Evolutionary conservation across 2,797 vertebrate species (phyloP), one percentile per base, ranked within the genome.

Genomic region (Ctenosaura bakeri): DNA sequence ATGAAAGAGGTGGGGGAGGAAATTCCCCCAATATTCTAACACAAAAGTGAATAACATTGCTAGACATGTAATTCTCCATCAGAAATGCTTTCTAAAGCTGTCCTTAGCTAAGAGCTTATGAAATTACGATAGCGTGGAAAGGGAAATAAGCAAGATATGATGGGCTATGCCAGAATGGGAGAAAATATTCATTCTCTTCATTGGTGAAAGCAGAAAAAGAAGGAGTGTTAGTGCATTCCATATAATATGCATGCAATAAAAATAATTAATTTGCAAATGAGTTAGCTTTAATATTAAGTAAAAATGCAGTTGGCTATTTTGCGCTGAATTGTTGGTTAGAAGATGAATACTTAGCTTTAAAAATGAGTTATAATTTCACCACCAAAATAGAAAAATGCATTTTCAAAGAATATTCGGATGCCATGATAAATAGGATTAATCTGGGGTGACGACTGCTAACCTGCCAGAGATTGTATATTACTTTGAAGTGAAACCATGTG

Each of bases 211-310:
- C 0, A 87, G 93, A 93, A 93, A 38, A 12, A 78, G 78, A n/a
- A 59, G 89, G 85, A 85, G 0, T 64, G 0, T 59, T 89, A 93
- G n/a, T 88, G 26, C 62, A 56, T 82, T 88, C 42, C 59, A 22
- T 93, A 82, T 59, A 92, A 84, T 59, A 13, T 20, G 46, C 74
- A 79, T 89, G 62, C 2, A 6, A 88, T 85, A 87, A 92, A 90
- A 46, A 46, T 26, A 90, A n/a, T 18, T 91, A 86, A 90, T 94
- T 92, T 93, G 87, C 66, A 90, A 50, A 85, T 92, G 52, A 73
- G 3, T 82, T 85, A 66, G 8, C 92, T 82, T 83, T 91, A 89
- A n/a, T 54, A 84, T 88, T 92, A 90, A 8, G 81, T 46, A 26
- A 42, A 71, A 91, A 94, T 78, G 1, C 78, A 82, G 12, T 92